A percentile compares a stretch with the other conserved stretches of the same genome.
Evolutionary conservation across 2,113 vertebrate genomes (phyloP).

Genomic region (Oryzias woworae): DNA sequence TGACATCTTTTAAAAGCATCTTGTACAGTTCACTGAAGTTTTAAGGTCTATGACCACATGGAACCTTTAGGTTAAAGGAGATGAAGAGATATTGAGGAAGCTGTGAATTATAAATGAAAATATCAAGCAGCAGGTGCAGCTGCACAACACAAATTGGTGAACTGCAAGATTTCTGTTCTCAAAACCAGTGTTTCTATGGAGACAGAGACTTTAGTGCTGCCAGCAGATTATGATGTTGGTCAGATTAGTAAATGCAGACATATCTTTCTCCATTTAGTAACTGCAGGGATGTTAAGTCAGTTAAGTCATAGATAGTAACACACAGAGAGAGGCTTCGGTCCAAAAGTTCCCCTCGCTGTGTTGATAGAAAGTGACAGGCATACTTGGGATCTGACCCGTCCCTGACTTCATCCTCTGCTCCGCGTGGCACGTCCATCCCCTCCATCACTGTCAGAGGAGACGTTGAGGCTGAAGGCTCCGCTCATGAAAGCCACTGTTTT

Average conservation of each 20-base stretch:
- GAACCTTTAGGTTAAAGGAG: background rate
- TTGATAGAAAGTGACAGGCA: constrained; percentile 15
- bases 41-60: background rate
- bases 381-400: constrained; percentile 6
- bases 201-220: constrained; percentile 44
- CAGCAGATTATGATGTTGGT: constrained; percentile 29
- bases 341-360: background rate
- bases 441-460: constrained; percentile 14
- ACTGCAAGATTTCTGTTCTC: constrained; percentile 37
- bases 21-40: too few relatives aligned
- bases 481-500: constrained; percentile 31
- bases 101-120: constrained; percentile 18
- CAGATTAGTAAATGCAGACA: constrained; percentile 23
- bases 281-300: too few relatives aligned
- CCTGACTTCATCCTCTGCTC: constrained; percentile 1
- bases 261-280: background rate
- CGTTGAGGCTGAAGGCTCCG: constrained; percentile 16
- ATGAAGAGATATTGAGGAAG: background rate
- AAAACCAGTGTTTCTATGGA: constrained; percentile 68
- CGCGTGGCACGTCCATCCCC: constrained; percentile 11
- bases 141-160: constrained; percentile 13
- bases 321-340: background rate
- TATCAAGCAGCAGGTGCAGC: constrained; percentile 19
- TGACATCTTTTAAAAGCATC: too few relatives aligned
- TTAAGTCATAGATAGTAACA: too few relatives aligned